These are phyloP conservation scores for Hyalella azteca DNA, from an alignment of 2,888 invertebrate genomes.

Conservation along the genomic window DNA sequence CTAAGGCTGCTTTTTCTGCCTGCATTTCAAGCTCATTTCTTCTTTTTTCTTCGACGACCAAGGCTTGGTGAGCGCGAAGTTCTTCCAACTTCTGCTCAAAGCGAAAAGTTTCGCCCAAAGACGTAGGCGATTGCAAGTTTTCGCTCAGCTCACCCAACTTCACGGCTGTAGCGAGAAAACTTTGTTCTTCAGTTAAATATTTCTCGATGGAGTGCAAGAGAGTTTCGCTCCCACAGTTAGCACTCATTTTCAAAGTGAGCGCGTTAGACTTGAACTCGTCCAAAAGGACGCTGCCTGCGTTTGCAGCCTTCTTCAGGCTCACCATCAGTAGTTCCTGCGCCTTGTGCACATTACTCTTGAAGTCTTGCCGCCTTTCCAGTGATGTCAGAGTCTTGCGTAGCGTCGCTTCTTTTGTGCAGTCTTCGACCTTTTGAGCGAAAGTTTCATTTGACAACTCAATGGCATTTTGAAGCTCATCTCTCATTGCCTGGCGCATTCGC, in stretches of 20 bases:
- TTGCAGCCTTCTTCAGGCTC: not conserved
- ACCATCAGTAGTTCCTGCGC: not conserved
- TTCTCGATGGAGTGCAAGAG: not conserved
- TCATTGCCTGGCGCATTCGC: not conserved
- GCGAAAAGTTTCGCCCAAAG: not conserved
- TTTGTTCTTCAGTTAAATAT: not conserved
- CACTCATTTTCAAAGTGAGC: no score
- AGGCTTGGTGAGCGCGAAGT: not conserved
- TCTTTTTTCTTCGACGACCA: not conserved
- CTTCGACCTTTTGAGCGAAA: not conserved
- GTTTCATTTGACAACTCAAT: not conserved
- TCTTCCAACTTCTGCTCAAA: constrained; percentile 1
- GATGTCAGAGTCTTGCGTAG: not conserved
- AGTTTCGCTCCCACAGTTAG: not conserved
- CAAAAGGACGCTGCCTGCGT: not conserved
- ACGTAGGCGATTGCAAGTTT: not conserved
- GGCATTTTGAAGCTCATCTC: not conserved
- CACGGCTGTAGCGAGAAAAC: not conserved
- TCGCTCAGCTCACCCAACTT: not conserved
- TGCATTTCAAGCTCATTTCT: not conserved
- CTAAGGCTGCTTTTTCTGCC: not conserved
- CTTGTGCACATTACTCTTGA: not conserved
- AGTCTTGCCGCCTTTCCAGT: no score
- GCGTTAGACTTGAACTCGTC: not conserved
- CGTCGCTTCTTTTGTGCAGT: not conserved